Base-by-base conservation (phyloP, 2,888 invertebrate genomes). In the Oligia strigilis region DNA sequence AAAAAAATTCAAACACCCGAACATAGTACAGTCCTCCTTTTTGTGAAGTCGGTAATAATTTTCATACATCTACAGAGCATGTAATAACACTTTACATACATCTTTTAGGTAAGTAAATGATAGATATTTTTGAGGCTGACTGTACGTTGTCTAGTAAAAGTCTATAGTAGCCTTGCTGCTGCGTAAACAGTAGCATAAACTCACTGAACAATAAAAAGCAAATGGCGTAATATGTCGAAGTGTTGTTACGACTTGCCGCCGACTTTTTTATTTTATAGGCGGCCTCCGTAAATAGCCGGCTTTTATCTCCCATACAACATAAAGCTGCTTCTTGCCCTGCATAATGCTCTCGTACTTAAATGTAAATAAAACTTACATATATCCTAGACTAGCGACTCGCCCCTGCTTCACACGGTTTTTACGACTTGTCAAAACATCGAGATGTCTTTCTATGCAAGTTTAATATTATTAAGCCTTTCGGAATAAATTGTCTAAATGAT, bases 221-320 rank as follows among this genome's bases (percentile, higher is more conserved):
- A 87, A 88, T 83, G 72, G 62, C 74, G 76, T 80, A 72, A 80
- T 83, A 86, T 78, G 81, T 88, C 78, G 74, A 78, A 81, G 83
- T 80, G 83, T 86, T 81, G 87, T 78, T 83, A 84, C 84, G 84
- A 69, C 77, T 78, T 83, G 69, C 72, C 64, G 71, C 43, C 64
- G 69, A 80, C 29, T 29, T 78, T 83, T 88, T 83, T 80, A 75
- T 80, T 88, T 86, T 86, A 88, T 83, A 17, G 75, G 40, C 66
- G 74, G 46, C 65, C 74, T 69, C 62, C 78, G 67, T 87, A 80
- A 80, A 88, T 71, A 70, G 77, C 64, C 65, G 6, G 75, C 23
- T 80, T 86, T 81, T 88, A 86, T 88, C 69, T 81, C 29, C 55
- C 40, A 65, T 77, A 49, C 64, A 58, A 80, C 49, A 75, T 80